Base-by-base conservation (phyloP, 2,888 invertebrate species). In the Rhopalosiphum nymphaeae region DNA sequence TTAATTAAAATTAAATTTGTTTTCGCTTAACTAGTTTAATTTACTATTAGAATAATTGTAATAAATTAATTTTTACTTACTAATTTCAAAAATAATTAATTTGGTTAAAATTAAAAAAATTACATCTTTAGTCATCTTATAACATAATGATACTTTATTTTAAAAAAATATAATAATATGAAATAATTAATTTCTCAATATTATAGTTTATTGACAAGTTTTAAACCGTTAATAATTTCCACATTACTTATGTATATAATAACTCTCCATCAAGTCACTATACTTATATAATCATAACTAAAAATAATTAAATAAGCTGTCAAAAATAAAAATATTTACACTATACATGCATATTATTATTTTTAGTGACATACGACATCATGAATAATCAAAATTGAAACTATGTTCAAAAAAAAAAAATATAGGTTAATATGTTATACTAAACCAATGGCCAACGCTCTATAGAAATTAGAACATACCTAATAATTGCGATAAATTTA, bases 201-300 rank as follows among this genome's bases (percentile, higher is more conserved):
- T 61, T 61, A 89, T 9, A 89, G 56, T 61, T 46, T 90, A 46
- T 89, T 46, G n/a, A 46, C 46, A 61, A n/a, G 67, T 90, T 46
- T n/a, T 90, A 67, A 89, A 90, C 67, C 61, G 61, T 90, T 46
- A 90, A 90, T 61, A 90, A 90, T 61, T 67, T 10, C n/a, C 46
- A 90, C 46, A 67, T 46, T n/a, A 67, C 10, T 44, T 29, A 44
- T 29, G 61, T 57, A 61, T 53, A 53, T 53, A 53, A 5, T 53
- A 21, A 53, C 21, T 53, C 21, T 53, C 13, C 13, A 53, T 53
- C 53, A 53, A 53, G 53, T 21, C 21, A 21, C 5, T 53, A 4
- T 53, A 53, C 21, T 61, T 89, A 90, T 90, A 46, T 90, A n/a
- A 61, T n/a, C 90, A 90, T 61, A 67, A 61, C n/a, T 16, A 25